Percentiles rank a stretch among this genome's conserved stretches.
Conservation (phyloP, 2,797 vertebrate genomes). For the Xenopus petersii region DNA sequence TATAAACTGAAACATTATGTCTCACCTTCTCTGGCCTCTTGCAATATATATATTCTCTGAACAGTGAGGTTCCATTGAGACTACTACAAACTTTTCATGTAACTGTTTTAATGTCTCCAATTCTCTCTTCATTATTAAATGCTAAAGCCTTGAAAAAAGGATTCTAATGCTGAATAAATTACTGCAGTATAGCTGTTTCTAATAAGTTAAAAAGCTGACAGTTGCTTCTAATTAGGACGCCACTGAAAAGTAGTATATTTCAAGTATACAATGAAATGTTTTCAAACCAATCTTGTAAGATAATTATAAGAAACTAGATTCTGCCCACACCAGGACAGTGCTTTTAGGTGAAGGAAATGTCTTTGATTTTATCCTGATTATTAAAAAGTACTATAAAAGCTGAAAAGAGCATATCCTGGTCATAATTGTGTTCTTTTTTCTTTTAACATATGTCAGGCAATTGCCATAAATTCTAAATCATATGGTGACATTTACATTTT, state of each 20-base stretch:
- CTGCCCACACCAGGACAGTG: not conserved
- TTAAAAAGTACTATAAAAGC: too few species aligned
- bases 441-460: too few species aligned
- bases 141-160: not conserved
- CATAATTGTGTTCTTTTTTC: too few species aligned
- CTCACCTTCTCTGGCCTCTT: not conserved
- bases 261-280: not conserved
- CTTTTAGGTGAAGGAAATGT: too few species aligned
- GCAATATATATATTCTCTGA: too few species aligned
- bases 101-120: too few species aligned
- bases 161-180: not conserved
- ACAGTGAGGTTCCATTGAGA: too few species aligned
- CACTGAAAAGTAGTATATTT: not conserved
- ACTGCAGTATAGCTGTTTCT: slow-evolving; percentile 12
- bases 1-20: too few species aligned
- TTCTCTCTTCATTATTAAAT: not conserved
- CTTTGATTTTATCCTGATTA: too few species aligned
- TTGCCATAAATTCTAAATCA: too few species aligned
- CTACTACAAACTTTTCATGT: not conserved
- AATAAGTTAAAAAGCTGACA: slow-evolving; percentile 11
- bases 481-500: too few species aligned
- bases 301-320: not conserved
- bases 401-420: too few species aligned
- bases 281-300: not conserved
- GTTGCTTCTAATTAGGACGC: slow-evolving; percentile 2